These are phyloP conservation scores for Petrophora chlorosata DNA, from an alignment of 2,888 invertebrate genomes.

Conservation along the genomic window DNA sequence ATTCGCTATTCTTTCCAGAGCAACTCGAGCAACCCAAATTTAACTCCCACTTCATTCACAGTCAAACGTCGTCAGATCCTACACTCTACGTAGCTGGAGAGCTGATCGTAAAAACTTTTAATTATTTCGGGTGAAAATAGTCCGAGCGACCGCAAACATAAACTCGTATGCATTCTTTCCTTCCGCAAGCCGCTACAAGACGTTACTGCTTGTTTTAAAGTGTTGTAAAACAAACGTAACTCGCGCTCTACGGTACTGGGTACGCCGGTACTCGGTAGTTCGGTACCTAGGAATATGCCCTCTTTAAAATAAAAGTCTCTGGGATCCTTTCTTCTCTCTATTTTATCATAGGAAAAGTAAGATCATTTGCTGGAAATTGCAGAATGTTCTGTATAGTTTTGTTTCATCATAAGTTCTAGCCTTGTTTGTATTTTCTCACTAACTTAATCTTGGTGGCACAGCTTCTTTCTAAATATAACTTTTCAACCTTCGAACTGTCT, in stretches of 20 bases:
- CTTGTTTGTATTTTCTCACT: too few relatives aligned
- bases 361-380: neutral
- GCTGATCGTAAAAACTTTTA: conserved; percentile 78
- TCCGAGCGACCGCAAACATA: conserved; percentile 71
- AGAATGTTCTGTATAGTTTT: neutral
- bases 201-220: conserved; percentile 78
- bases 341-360: conserved; percentile 38
- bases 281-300: conserved; percentile 49
- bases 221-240: conserved; percentile 80
- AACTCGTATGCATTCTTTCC: conserved; percentile 72
- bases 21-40: conserved; percentile 36
- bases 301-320: conserved; percentile 60
- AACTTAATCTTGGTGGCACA: too few relatives aligned
- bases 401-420: neutral
- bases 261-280: too few relatives aligned
- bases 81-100: conserved; percentile 61
- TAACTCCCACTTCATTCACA: conserved; percentile 46
- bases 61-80: conserved; percentile 55
- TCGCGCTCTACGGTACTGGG: conserved; percentile 46
- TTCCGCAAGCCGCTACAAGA: conserved; percentile 60
- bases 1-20: neutral
- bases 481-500: too few relatives aligned
- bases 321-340: conserved; percentile 44
- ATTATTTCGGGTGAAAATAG: conserved; percentile 74
- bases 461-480: too few relatives aligned